Evolutionary conservation across 2,888 invertebrate species (phyloP), one percentile per base, ranked within the genome.

Genomic region (Idaea dimidiata): DNA sequence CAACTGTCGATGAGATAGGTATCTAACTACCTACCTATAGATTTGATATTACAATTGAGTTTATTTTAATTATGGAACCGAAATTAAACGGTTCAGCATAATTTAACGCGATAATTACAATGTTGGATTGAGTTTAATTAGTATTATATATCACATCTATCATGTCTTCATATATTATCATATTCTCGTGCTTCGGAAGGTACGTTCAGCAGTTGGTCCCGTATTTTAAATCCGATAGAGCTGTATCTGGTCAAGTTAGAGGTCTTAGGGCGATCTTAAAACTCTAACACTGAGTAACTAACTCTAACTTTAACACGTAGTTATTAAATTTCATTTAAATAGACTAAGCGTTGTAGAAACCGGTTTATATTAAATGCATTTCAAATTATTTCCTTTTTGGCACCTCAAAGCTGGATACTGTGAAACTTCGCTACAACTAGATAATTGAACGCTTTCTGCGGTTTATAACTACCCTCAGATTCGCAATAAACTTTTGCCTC

Each of bases 401-500:
- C 78, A 79, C 75, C 72, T 72, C 70, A 65, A 73, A 78, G 73
- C 72, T 64, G 60, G 66, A 63, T 67, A 65, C 64, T 62, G 68
- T 59, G 70, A 72, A 76, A 74, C 72, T 75, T 60, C 60, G 65
- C 66, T 72, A 61, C 62, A 67, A 60, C 62, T 68, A 76, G 69
- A 75, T 77, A 72, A 71, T 75, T 72, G 72, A 72, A 73, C 72
- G 70, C 68, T 72, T 72, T 72, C 73, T 69, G 76, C 73, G 79
- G 79, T 81, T 80, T 72, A 75, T 76, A 76, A 72, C 71, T 70
- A 81, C 77, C 77, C 67, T 73, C 71, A 78, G 81, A 76, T 81
- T 65, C 60, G 72, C 59, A 82, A 80, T 78, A 81, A 85, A 84
- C 78, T 85, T 83, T 78, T 71, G 71, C 74, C 75, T 77, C 69